These are phyloP conservation scores for Pteruthius melanotis DNA, from an alignment of 2,113 vertebrate genomes.

Conservation along the genomic window DNA sequence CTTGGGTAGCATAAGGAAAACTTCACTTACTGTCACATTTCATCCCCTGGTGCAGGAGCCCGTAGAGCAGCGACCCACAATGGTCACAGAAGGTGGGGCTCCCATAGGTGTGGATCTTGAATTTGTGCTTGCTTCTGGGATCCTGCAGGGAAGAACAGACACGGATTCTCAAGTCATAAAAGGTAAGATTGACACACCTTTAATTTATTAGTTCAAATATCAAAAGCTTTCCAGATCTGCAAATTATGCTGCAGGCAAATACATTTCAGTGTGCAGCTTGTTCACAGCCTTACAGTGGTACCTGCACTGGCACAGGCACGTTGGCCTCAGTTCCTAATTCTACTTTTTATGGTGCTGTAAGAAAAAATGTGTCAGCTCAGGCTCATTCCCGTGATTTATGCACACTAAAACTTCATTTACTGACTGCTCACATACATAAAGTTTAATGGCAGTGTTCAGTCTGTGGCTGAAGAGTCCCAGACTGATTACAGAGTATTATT, in stretches of 20 bases:
- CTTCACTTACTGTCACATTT: constrained; percentile 96
- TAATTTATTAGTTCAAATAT: neutral
- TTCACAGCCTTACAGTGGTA: fast-evolving
- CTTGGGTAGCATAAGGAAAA: neutral
- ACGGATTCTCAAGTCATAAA: neutral
- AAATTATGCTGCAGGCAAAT: neutral
- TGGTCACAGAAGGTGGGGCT: constrained; percentile 98
- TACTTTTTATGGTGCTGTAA: neutral
- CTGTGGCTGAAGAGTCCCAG: neutral
- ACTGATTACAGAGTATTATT: neutral
- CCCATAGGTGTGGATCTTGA: constrained; percentile 96
- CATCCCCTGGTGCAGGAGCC: constrained; percentile 97
- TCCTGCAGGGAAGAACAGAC: constrained; percentile 74
- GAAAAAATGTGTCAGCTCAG: neutral
- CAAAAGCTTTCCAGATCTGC: neutral
- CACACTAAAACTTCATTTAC: neutral
- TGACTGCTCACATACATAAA: neutral
- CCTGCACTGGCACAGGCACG: fast-evolving
- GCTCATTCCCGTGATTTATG: neutral
- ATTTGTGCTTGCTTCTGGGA: constrained; percentile 98
- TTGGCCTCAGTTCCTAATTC: neutral
- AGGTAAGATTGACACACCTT: fast-evolving
- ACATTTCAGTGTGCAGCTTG: fast-evolving
- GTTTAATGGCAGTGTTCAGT: neutral
- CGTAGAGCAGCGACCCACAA: constrained; percentile 93